These are phyloP conservation scores for Sorex fumeus DNA, from an alignment of 2,113 vertebrate species.

Conservation along the genomic window DNA sequence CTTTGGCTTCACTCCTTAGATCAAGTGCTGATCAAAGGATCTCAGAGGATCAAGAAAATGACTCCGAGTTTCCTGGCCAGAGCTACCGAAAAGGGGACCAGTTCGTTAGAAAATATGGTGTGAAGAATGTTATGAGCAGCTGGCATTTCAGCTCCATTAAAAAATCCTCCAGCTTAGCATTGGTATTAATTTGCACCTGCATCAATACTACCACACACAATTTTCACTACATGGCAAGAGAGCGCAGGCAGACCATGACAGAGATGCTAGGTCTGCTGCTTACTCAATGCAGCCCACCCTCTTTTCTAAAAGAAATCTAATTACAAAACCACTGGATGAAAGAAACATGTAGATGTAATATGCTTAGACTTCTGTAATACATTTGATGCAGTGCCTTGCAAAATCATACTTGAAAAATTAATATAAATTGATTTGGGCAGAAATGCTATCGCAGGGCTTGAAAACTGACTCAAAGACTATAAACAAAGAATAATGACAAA, in stretches of 20 bases:
- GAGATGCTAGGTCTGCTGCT: not conserved
- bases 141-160: not conserved
- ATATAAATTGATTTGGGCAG: conserved; percentile 72
- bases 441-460: conserved; percentile 39
- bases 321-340: conserved; percentile 46
- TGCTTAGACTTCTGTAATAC: not conserved
- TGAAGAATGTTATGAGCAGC: conserved; percentile 61
- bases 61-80: conserved; percentile 63
- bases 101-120: conserved; percentile 58
- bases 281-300: no score
- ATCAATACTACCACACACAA: not conserved
- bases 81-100: not conserved
- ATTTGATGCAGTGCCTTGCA: not conserved
- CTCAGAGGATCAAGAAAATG: conserved; percentile 63
- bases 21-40: conserved; percentile 67
- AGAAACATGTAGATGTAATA: not conserved
- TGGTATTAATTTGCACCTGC: not conserved
- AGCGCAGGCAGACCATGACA: not conserved
- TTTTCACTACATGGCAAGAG: conserved; percentile 11
- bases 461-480: conserved; percentile 74
- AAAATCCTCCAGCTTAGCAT: conserved; percentile 48
- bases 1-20: conserved; percentile 50
- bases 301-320: not conserved
- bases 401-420: conserved; percentile 72
- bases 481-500: conserved; percentile 73